These are phyloP conservation scores for Crypturellus tataupa DNA, from an alignment of 2,797 vertebrate genomes.

Conservation along the genomic window DNA sequence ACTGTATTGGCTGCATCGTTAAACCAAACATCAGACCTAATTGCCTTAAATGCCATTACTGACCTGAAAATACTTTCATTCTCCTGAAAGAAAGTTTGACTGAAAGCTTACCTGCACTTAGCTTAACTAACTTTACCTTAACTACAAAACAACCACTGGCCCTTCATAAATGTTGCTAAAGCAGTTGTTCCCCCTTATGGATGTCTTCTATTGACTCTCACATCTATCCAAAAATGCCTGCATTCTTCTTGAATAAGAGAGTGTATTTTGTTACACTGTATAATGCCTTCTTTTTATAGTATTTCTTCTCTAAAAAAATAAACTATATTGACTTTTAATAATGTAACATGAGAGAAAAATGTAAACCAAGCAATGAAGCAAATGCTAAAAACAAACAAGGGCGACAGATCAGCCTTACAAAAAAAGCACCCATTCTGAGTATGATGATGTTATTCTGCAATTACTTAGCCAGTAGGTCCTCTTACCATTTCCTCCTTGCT, in stretches of 20 bases:
- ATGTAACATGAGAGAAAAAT: constrained; percentile 11
- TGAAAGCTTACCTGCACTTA: not conserved
- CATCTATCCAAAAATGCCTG: constrained; percentile 9
- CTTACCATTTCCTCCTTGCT: no score
- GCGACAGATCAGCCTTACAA: no score
- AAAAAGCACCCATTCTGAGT: no score
- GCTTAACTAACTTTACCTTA: not conserved
- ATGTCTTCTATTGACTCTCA: not conserved
- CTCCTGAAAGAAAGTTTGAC: not conserved
- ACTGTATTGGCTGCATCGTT: not conserved
- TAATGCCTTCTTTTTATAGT: not conserved
- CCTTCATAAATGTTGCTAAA: not conserved
- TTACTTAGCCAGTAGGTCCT: no score
- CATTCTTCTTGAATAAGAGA: not conserved
- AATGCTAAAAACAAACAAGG: not conserved
- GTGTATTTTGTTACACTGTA: not conserved
- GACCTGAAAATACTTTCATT: not conserved
- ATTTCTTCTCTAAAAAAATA: constrained; percentile 29
- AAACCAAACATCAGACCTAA: not conserved
- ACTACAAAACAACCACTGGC: not conserved
- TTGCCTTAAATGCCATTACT: not conserved
- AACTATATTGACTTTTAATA: constrained; percentile 47
- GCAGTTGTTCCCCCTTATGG: not conserved
- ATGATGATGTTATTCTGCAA: no score
- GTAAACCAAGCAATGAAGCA: constrained; percentile 6